Percentiles rank a stretch among this genome's conserved stretches.
Evolutionary conservation across 2,797 vertebrate species (phyloP).

Genomic region (Sebastes vulpes): DNA sequence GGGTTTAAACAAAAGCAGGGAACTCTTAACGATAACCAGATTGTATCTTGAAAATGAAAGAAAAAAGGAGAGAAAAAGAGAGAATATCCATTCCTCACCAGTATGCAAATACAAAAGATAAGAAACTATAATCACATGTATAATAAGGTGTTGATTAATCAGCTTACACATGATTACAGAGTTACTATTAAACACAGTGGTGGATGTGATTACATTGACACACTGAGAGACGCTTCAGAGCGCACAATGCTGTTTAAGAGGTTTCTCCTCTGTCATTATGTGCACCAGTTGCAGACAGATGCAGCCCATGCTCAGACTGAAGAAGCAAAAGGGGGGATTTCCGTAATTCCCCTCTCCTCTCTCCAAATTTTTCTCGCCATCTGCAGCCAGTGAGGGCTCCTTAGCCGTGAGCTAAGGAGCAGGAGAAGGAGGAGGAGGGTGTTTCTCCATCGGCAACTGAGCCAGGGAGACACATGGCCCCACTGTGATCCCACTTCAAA

Average conservation of each 20-base stretch:
- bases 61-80: not conserved
- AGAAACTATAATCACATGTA: conserved; percentile 12
- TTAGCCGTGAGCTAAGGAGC: conserved; percentile 27
- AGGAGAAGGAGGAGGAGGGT: conserved; percentile 40
- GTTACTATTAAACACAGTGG: conserved; percentile 13
- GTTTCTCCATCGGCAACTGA: conserved; percentile 62
- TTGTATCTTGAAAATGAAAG: not conserved
- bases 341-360: conserved; percentile 36
- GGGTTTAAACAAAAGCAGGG: not conserved
- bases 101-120: not conserved
- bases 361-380: conserved; percentile 36
- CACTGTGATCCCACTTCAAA: conserved; percentile 72
- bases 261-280: conserved; percentile 73
- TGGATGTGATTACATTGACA: conserved; percentile 44
- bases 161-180: conserved; percentile 38
- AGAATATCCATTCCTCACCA: not conserved
- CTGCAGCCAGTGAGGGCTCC: conserved; percentile 40
- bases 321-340: conserved; percentile 70
- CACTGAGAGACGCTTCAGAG: conserved; percentile 19
- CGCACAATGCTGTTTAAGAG: conserved; percentile 28
- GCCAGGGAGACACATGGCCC: conserved; percentile 57
- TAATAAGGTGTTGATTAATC: conserved; percentile 26
- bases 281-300: conserved; percentile 33
- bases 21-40: not conserved
- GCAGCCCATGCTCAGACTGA: conserved; percentile 28